Evolutionary conservation across 1,140 invertebrate species (phyloP), one percentile per base, ranked within the genome.

Genomic region (Neodiprion pinetum): DNA sequence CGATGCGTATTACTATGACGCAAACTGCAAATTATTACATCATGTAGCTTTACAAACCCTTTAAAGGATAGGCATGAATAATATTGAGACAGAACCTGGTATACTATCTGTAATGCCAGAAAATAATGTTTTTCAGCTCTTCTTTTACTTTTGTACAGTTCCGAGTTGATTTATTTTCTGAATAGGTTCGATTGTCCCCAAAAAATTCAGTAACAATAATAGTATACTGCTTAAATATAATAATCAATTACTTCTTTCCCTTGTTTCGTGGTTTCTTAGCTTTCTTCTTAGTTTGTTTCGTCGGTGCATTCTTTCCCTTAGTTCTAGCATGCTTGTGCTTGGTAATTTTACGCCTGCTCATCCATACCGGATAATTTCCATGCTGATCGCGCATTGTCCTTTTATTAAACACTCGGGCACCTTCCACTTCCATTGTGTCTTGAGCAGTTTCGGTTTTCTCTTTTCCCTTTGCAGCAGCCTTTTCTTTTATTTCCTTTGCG

Each of bases 361-460:
- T 89, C 92, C 92, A 93, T 11, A 89, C 79, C 11, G 92, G 92
- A 82, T 92, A 93, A 74, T 91, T 90, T 23, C 92, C 92, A 81
- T 88, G 87, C 76, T 93, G 90, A 86, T 93, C 91, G 17, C 85
- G 83, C 76, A 93, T 85, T 1, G 92, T 93, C 78, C 89, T 92
- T 50, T 89, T 89, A 76, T 91, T 92, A 73, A 89, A 93, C 10
- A 88, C 77, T 71, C 89, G 87, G 14, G 82, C 79, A 3, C 85
- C 82, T 48, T 86, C 88, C 8, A 87, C 84, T 61, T 89, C 86
- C 80, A 89, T 87, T 76, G 88, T 82, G 40, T 90, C 88, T 70
- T 88, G 85, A 23, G 80, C 74, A 40, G 80, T 75, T 73, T 85
- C 84, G 70, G 75, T 77, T 67, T 76, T 73, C 10, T 83, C 68